Evolutionary conservation across 2,113 vertebrate genomes (phyloP).

Genomic region (Poeciliopsis prolifica): DNA sequence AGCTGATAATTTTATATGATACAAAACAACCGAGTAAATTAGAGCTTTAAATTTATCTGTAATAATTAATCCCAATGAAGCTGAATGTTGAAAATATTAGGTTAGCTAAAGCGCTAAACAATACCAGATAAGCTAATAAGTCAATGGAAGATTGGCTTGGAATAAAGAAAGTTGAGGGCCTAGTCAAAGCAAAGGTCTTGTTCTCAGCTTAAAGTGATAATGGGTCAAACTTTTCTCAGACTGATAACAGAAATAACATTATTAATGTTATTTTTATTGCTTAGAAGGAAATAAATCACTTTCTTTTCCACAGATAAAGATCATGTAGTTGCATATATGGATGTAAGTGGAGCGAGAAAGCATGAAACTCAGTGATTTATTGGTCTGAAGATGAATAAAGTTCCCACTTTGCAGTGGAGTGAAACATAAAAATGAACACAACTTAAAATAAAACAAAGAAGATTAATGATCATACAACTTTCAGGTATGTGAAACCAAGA

Average conservation of each 20-base stretch:
- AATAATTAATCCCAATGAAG: too few relatives aligned
- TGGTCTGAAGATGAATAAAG: not conserved
- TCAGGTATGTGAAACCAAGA: slow-evolving; percentile 22
- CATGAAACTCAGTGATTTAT: not conserved
- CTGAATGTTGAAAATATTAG: too few relatives aligned
- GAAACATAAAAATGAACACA: not conserved
- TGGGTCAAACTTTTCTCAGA: not conserved
- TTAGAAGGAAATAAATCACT: not conserved
- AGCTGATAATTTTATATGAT: too few relatives aligned
- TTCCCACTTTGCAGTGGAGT: not conserved
- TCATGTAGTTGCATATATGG: not conserved
- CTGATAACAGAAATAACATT: not conserved
- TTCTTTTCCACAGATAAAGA: not conserved
- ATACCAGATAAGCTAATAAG: not conserved
- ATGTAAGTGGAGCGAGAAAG: not conserved
- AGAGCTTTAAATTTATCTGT: too few relatives aligned
- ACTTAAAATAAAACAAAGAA: not conserved
- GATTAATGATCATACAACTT: not conserved
- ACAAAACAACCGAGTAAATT: too few relatives aligned
- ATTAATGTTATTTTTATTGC: too few relatives aligned
- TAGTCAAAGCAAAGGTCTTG: not conserved
- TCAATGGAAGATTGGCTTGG: not conserved
- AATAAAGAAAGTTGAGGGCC: not conserved
- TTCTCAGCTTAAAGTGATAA: not conserved
- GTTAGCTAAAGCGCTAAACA: too few relatives aligned